Percentiles rank a stretch among this genome's conserved stretches.
These are phyloP conservation scores for Galleria mellonella DNA, from an alignment of 1,140 invertebrate species.

Conservation along the genomic window DNA sequence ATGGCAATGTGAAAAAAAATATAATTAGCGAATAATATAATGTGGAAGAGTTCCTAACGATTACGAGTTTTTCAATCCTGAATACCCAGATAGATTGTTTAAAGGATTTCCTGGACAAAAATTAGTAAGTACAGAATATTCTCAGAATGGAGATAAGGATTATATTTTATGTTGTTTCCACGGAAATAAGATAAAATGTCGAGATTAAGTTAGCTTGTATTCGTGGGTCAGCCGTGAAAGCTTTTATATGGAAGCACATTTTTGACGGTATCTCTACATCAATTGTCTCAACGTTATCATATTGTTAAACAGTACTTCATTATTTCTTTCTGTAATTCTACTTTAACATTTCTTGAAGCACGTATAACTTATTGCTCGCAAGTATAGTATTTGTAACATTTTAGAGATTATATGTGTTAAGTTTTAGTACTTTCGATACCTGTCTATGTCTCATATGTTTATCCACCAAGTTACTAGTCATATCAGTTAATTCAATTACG, in stretches of 20 bases:
- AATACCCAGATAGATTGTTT: background rate
- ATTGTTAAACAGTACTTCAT: slow-evolving; percentile 1
- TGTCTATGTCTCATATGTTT: too few species aligned
- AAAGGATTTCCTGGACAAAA: slow-evolving; percentile 1
- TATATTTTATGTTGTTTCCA: slow-evolving; percentile 49
- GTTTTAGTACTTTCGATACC: too few species aligned
- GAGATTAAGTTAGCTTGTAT: slow-evolving; percentile 33
- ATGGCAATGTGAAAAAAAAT: too few species aligned
- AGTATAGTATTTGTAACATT: too few species aligned
- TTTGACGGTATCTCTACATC: slow-evolving; percentile 10
- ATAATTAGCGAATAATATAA: too few species aligned
- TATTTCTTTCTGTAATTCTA: slow-evolving; percentile 26
- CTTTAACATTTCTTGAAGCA: slow-evolving; percentile 21
- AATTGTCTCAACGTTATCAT: background rate
- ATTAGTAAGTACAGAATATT: slow-evolving; percentile 20
- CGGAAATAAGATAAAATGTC: slow-evolving; percentile 50
- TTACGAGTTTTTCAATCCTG: too few species aligned
- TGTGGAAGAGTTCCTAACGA: too few species aligned
- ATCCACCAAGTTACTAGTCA: too few species aligned
- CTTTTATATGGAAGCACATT: slow-evolving; percentile 21
- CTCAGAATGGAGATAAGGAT: slow-evolving; percentile 43
- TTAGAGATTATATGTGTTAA: too few species aligned
- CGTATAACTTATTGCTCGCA: too few species aligned
- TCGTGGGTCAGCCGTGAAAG: slow-evolving; percentile 31
- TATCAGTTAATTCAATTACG: too few species aligned